phyloP scores from a whole-genome alignment of 1,140 invertebrate genomes.

The Globodera ellingtonae region DNA sequence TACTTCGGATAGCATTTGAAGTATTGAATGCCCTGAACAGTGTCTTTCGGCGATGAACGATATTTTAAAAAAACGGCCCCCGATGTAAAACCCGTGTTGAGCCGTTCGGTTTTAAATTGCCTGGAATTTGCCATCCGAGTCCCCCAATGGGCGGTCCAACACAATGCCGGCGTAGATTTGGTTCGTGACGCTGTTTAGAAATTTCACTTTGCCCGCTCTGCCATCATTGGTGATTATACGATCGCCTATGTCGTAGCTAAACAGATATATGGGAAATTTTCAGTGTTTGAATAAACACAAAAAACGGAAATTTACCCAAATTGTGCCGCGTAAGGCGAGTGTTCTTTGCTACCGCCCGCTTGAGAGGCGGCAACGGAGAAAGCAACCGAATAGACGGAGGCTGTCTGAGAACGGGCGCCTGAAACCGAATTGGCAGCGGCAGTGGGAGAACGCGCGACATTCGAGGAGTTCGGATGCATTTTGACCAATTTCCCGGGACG shows the following conservation, averaged over 20 bases:
- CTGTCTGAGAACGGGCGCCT: conserved; percentile 32
- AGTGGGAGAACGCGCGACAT: background rate
- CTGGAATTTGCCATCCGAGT: conserved; percentile 66
- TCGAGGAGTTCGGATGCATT: background rate
- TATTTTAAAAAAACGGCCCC: background rate
- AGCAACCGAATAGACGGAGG: conserved; percentile 32
- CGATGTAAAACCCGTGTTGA: no score
- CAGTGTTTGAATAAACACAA: conserved; percentile 12
- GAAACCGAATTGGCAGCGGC: background rate
- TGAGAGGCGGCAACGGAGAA: conserved; percentile 41
- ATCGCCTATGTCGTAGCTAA: conserved; percentile 54
- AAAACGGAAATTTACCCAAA: conserved; percentile 28
- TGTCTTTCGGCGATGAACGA: conserved; percentile 12
- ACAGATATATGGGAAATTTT: conserved; percentile 10
- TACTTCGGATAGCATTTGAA: conserved; percentile 52
- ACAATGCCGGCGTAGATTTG: conserved; percentile 69
- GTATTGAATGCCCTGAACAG: conserved; percentile 47
- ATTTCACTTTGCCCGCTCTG: conserved; percentile 56
- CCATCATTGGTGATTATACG: conserved; percentile 45
- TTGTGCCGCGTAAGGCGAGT: conserved; percentile 44
- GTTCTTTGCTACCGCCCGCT: conserved; percentile 1
- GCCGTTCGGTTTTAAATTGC: background rate
- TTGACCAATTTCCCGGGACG: conserved; percentile 47
- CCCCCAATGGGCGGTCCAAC: conserved; percentile 68
- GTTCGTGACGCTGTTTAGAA: conserved; percentile 67